Percentiles rank a stretch among this genome's conserved stretches.
These are phyloP conservation scores for Thalassophryne amazonica DNA, from an alignment of 2,797 vertebrate genomes.

Conservation along the genomic window DNA sequence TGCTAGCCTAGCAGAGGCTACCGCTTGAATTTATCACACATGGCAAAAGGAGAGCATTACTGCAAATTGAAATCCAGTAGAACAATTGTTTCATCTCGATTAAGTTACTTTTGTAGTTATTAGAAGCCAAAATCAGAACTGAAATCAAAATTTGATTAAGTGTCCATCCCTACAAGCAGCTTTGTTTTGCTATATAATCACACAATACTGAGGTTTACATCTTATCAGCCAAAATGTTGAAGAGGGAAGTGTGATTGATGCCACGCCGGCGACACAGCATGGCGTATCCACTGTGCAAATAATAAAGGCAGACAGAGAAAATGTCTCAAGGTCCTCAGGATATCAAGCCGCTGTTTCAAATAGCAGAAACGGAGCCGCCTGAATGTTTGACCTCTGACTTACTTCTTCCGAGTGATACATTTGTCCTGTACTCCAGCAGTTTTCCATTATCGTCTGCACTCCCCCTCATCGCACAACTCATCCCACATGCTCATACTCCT, in stretches of 20 bases:
- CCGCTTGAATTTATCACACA: too few species aligned
- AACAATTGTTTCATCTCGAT: too few species aligned
- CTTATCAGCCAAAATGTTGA: slow-evolving; percentile 53
- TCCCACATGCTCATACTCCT: slow-evolving; percentile 1
- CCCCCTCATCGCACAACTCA: neutral
- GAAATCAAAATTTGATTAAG: too few species aligned
- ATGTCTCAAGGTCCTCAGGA: slow-evolving; percentile 10
- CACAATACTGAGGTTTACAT: slow-evolving; percentile 29
- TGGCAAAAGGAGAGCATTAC: too few species aligned
- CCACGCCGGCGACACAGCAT: slow-evolving; percentile 43
- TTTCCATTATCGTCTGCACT: slow-evolving; percentile 18
- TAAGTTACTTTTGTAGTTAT: too few species aligned
- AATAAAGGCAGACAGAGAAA: slow-evolving; percentile 29
- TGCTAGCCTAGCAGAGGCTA: too few species aligned
- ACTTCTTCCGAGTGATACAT: slow-evolving; percentile 47
- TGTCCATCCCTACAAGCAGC: too few species aligned
- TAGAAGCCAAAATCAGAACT: too few species aligned
- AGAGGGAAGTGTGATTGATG: slow-evolving; percentile 23
- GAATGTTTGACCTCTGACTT: slow-evolving; percentile 40
- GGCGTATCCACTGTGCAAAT: slow-evolving; percentile 48
- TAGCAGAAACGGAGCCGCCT: slow-evolving; percentile 29
- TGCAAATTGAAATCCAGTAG: too few species aligned
- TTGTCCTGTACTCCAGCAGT: slow-evolving; percentile 24
- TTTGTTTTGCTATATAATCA: slow-evolving; percentile 30
- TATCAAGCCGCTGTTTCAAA: slow-evolving; percentile 38